Evolutionary conservation across 2,888 invertebrate species (phyloP).

Genomic region (Zygaena filipendulae): DNA sequence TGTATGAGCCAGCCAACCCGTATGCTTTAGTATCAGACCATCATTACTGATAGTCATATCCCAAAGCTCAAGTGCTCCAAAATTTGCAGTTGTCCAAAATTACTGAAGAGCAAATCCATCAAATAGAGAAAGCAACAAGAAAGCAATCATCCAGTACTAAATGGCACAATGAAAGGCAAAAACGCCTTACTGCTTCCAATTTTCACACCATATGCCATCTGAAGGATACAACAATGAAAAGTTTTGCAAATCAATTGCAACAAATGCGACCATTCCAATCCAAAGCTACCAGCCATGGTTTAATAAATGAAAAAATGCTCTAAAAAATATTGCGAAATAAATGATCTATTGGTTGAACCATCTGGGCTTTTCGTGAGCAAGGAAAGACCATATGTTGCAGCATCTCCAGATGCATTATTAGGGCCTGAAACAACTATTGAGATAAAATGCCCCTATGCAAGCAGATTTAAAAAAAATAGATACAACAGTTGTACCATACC

Average conservation of each 20-base stretch:
- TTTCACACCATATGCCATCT: too few relatives aligned
- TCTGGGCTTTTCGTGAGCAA: too few relatives aligned
- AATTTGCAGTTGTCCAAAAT: too few relatives aligned
- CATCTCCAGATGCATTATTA: slow-evolving; percentile 3
- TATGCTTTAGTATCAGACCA: slow-evolving; percentile 8
- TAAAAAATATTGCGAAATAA: slow-evolving; percentile 2
- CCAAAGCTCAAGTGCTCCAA: neutral
- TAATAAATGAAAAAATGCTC: slow-evolving; percentile 4
- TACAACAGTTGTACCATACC: too few relatives aligned
- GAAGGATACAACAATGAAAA: too few relatives aligned
- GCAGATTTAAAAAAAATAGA: neutral
- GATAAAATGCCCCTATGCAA: slow-evolving; percentile 3
- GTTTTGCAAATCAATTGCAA: neutral
- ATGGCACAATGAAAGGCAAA: too few relatives aligned
- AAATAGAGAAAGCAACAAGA: too few relatives aligned
- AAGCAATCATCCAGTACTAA: too few relatives aligned
- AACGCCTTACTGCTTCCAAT: too few relatives aligned
- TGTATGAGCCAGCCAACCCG: slow-evolving; percentile 9
- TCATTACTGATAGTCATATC: slow-evolving; percentile 1
- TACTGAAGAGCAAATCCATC: too few relatives aligned
- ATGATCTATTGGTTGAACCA: neutral
- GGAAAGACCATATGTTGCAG: slow-evolving; percentile 1
- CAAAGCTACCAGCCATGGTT: slow-evolving; percentile 2
- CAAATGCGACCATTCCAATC: neutral
- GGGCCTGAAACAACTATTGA: slow-evolving; percentile 2